These are phyloP conservation scores for Macrophya alboannulata DNA, from an alignment of 2,888 invertebrate genomes.

Conservation along the genomic window DNA sequence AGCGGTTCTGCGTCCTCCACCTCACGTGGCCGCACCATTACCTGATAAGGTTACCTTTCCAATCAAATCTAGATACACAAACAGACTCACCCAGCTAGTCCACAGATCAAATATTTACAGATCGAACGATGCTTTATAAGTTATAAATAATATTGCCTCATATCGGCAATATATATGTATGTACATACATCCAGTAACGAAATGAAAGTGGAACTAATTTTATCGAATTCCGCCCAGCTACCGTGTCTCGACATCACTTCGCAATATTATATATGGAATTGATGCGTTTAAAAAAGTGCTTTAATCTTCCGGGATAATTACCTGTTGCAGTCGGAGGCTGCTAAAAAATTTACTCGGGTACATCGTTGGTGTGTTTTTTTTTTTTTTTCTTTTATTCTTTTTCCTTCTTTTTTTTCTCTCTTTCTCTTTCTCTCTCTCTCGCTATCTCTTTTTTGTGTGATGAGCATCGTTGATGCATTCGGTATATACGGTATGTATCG, in stretches of 20 bases:
- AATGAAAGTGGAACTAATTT: not conserved
- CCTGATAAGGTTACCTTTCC: constrained; percentile 75
- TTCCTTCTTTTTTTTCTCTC: not conserved
- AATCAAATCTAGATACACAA: constrained; percentile 61
- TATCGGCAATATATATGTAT: too few species aligned
- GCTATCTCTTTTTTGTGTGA: not conserved
- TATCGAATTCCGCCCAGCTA: not conserved
- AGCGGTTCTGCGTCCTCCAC: constrained; percentile 75
- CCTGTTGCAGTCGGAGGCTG: not conserved
- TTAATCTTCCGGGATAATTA: not conserved
- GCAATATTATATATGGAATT: not conserved
- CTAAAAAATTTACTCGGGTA: not conserved
- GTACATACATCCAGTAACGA: not conserved
- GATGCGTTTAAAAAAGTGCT: not conserved
- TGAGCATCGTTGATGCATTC: constrained; percentile 1
- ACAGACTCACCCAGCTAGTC: constrained; percentile 43
- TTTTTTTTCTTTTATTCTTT: not conserved
- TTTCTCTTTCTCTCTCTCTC: too few species aligned
- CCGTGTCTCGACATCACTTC: not conserved
- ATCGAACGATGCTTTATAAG: constrained; percentile 54
- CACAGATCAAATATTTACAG: constrained; percentile 62
- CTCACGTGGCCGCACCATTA: constrained; percentile 78
- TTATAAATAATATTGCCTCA: constrained; percentile 18
- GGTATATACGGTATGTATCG: constrained; percentile 16
- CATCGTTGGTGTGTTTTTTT: not conserved